A percentile compares a stretch with the other conserved stretches of the same genome.
Evolutionary conservation across 2,113 vertebrate species (phyloP).

Genomic region (Salminus brasiliensis): DNA sequence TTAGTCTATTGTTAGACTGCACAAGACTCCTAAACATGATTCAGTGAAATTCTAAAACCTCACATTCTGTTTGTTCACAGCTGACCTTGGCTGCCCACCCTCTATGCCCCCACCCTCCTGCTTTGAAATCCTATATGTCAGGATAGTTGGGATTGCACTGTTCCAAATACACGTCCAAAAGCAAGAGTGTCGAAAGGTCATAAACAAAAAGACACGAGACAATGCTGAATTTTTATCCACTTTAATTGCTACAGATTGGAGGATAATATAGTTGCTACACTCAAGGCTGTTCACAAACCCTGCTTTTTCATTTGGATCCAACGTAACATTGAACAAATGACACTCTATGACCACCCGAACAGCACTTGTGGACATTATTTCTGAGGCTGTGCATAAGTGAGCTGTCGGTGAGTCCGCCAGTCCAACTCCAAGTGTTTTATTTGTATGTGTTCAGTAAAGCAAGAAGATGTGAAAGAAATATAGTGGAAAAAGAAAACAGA

Average conservation of each 20-base stretch:
- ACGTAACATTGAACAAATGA: neutral
- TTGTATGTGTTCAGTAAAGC: conserved; percentile 8
- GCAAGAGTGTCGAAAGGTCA: neutral
- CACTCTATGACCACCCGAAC: neutral
- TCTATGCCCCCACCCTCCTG: neutral
- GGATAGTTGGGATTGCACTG: neutral
- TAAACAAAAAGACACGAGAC: neutral
- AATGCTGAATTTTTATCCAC: neutral
- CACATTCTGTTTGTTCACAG: conserved; percentile 40
- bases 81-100: conserved; percentile 1
- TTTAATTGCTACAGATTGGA: conserved; percentile 28
- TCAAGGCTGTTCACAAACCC: neutral
- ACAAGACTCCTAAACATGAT: conserved; percentile 43
- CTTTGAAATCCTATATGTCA: conserved; percentile 35
- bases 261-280: conserved; percentile 8
- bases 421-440: neutral
- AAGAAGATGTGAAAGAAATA: neutral
- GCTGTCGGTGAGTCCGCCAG: neutral
- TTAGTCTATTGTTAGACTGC: conserved; percentile 73
- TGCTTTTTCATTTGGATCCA: neutral
- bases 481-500: neutral
- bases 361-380: neutral
- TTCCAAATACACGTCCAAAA: neutral
- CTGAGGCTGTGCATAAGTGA: neutral
- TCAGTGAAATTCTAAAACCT: conserved; percentile 54